phyloP scores from a whole-genome alignment of 2,888 invertebrate genomes.

The Perizoma affinitatum region DNA sequence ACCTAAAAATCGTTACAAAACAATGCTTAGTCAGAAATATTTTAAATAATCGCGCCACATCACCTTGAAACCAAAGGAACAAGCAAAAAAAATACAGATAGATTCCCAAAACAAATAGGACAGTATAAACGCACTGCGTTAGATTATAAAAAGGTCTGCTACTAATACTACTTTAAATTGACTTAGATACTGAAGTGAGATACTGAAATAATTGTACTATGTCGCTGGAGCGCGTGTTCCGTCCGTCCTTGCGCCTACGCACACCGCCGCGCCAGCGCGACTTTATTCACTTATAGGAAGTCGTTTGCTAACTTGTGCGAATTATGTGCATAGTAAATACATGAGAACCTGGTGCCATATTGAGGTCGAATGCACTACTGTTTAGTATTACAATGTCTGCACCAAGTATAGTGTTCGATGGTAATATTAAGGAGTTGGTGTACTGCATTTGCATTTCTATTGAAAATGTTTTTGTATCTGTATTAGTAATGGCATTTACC shows the following conservation, averaged over 20 bases:
- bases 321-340: conserved; percentile 30
- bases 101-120: too few relatives aligned
- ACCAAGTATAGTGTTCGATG: conserved; percentile 3
- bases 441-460: neutral
- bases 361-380: conserved; percentile 13
- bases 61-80: too few relatives aligned
- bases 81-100: too few relatives aligned
- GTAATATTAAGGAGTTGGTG: neutral
- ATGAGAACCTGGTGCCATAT: conserved; percentile 16
- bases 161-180: too few relatives aligned
- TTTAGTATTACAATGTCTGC: conserved; percentile 10
- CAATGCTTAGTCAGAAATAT: too few relatives aligned
- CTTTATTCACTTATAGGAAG: conserved; percentile 34
- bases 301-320: conserved; percentile 30
- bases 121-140: too few relatives aligned
- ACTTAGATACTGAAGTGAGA: conserved; percentile 11
- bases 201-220: conserved; percentile 7
- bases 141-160: too few relatives aligned
- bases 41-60: too few relatives aligned
- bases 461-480: neutral
- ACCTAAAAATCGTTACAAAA: too few relatives aligned
- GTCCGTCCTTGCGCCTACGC: conserved; percentile 32
- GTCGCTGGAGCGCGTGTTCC: conserved; percentile 11
- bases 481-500: too few relatives aligned
- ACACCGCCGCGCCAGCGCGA: conserved; percentile 13